Conservation (phyloP, 2,888 invertebrate species). For the Orchesellides sinensis region DNA sequence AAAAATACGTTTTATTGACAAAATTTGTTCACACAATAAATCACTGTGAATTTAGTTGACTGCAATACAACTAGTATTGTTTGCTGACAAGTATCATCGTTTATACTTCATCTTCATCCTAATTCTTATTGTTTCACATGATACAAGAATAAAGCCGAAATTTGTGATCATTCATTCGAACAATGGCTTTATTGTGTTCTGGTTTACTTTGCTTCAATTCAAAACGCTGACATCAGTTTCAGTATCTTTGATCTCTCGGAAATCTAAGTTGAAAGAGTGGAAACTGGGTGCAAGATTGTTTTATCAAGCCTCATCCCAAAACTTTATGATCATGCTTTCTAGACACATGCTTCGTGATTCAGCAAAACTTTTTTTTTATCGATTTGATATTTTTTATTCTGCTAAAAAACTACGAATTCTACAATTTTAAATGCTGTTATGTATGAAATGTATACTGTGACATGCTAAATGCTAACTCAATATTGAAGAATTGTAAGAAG, state of each 20-base stretch:
- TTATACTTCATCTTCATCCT: neutral
- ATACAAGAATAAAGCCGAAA: constrained; percentile 1
- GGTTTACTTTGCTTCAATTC: neutral
- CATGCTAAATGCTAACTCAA: no score
- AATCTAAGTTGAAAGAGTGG: no score
- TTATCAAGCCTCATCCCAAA: neutral
- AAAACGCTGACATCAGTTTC: neutral
- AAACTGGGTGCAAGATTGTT: no score
- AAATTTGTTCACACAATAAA: no score
- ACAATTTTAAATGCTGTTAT: no score
- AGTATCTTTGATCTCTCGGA: neutral
- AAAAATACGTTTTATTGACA: no score
- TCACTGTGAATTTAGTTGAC: no score
- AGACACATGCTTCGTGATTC: neutral
- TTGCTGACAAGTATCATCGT: neutral
- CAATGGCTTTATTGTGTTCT: constrained; percentile 5
- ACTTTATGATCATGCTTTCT: neutral
- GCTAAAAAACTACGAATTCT: no score
- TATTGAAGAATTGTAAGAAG: no score
- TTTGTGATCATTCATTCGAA: constrained; percentile 25
- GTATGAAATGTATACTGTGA: no score
- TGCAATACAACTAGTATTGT: neutral
- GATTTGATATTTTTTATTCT: no score
- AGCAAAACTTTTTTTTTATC: no score
- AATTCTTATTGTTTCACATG: neutral